Evolutionary conservation across 2,797 vertebrate species (phyloP).

Genomic region (Syndactyla subalaris): DNA sequence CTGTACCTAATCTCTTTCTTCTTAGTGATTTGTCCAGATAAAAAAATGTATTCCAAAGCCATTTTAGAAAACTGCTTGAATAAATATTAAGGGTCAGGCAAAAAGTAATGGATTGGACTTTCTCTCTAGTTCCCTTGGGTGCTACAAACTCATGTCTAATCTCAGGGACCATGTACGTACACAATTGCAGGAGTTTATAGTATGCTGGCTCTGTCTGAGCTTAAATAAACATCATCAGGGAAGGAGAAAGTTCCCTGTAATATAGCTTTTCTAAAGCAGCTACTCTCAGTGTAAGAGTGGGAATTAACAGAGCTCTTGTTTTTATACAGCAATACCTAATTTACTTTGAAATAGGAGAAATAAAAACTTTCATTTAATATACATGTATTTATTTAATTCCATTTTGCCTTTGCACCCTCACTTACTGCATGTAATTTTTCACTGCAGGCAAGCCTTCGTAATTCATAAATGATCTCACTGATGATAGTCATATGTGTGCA

Average conservation of each 20-base stretch:
- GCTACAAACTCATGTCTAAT: background rate
- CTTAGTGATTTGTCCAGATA: background rate
- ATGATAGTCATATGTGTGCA: background rate
- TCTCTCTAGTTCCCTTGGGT: background rate
- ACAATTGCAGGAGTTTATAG: background rate
- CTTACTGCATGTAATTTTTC: background rate
- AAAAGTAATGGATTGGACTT: background rate
- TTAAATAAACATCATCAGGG: background rate
- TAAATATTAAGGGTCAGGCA: background rate
- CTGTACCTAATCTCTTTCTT: background rate
- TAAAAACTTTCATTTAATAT: background rate
- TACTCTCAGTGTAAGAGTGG: background rate
- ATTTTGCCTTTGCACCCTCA: background rate
- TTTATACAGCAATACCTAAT: background rate
- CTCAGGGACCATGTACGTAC: fast-evolving
- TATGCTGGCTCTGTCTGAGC: background rate
- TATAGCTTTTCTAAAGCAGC: background rate
- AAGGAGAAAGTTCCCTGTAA: background rate
- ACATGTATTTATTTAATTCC: background rate
- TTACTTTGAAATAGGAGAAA: background rate
- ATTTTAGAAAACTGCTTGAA: background rate
- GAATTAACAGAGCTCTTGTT: background rate
- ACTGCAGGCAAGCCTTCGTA: background rate
- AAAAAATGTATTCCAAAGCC: background rate
- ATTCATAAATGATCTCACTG: background rate